Percentiles rank a stretch among this genome's conserved stretches.
These are phyloP conservation scores for Eretmochelys imbricata DNA, from an alignment of 2,113 vertebrate species.

Conservation along the genomic window DNA sequence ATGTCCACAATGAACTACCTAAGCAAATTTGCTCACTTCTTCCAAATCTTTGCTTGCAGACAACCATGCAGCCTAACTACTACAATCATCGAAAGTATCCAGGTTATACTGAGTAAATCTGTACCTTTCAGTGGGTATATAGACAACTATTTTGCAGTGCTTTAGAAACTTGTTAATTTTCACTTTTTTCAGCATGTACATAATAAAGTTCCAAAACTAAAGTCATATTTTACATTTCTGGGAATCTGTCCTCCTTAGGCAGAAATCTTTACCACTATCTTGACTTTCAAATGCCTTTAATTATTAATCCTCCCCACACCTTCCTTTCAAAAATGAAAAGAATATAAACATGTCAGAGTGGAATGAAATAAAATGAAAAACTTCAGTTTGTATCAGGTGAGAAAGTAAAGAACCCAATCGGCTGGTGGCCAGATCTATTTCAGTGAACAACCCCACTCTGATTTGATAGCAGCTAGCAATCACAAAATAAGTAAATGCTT, in stretches of 20 bases:
- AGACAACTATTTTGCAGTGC: neutral
- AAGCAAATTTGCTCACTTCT: constrained; percentile 21
- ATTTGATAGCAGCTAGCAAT: constrained; percentile 7
- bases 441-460: neutral
- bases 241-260: neutral
- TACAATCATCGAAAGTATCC: neutral
- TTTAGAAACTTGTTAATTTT: neutral
- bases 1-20: constrained; percentile 32
- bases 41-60: no score
- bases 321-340: neutral
- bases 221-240: neutral
- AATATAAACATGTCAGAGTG: neutral
- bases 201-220: neutral
- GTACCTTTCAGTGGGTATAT: neutral
- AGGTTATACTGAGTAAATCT: neutral
- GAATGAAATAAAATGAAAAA: constrained; percentile 32
- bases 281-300: neutral
- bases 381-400: constrained; percentile 7
- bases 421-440: constrained; percentile 40
- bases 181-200: neutral
- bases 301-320: neutral
- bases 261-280: neutral
- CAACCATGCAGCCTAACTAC: no score
- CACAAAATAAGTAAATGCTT: constrained; percentile 12
- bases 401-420: constrained; percentile 12